Conservation (phyloP, 2,113 vertebrate genomes). For the Anser cygnoides region DNA sequence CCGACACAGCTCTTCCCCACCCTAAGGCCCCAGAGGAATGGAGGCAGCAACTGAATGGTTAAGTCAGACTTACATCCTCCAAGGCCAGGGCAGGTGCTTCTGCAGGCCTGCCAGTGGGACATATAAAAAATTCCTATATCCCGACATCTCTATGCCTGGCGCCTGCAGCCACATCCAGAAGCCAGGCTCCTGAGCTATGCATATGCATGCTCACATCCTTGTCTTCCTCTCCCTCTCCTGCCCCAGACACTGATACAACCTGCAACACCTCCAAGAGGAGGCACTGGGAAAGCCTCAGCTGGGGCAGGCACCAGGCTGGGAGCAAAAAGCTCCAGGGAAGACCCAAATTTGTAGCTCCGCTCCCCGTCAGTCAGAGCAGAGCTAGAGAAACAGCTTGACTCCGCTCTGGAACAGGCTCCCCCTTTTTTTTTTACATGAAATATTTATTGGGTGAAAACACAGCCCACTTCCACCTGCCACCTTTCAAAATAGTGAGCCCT, state of each 20-base stretch:
- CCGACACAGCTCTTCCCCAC: background rate
- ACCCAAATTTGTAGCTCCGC: background rate
- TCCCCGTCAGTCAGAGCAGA: conserved; percentile 19
- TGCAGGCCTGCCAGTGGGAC: background rate
- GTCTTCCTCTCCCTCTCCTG: background rate
- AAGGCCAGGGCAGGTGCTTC: background rate
- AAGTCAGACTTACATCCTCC: background rate
- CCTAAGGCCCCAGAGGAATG: background rate
- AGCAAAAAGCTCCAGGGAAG: background rate
- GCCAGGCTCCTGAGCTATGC: background rate
- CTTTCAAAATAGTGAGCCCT: conserved; percentile 67
- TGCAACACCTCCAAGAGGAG: background rate
- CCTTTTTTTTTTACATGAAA: conserved; percentile 6
- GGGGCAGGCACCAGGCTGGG: background rate
- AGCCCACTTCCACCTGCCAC: conserved; percentile 72
- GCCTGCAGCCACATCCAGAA: background rate
- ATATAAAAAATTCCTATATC: background rate
- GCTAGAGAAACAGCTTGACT: conserved; percentile 46
- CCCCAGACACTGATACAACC: background rate
- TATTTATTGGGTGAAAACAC: conserved; percentile 72
- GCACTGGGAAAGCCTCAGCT: background rate
- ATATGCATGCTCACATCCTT: accelerated
- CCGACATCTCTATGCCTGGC: background rate
- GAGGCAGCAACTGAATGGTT: background rate
- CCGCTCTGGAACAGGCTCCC: conserved; percentile 33